These are phyloP conservation scores for Salvelinus namaycush DNA, from an alignment of 2,113 vertebrate genomes.

Conservation along the genomic window DNA sequence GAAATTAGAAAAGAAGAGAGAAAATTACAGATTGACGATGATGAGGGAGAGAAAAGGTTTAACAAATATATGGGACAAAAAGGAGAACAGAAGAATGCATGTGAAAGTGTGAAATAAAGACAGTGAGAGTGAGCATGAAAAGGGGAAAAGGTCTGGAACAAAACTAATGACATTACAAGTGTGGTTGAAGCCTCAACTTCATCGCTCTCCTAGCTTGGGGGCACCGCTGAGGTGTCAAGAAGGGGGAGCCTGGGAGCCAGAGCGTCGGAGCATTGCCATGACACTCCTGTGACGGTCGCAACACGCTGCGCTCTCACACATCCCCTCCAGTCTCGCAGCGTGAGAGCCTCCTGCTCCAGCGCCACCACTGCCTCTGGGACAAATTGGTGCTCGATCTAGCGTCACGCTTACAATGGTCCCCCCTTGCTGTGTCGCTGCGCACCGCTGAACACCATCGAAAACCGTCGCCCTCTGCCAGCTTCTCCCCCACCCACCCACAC, in stretches of 20 bases:
- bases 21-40: slow-evolving; percentile 17
- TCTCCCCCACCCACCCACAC: slow-evolving; percentile 59
- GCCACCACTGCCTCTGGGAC: slow-evolving; percentile 44
- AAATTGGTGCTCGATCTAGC: slow-evolving; percentile 62
- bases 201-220: slow-evolving; percentile 40
- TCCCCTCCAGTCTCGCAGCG: slow-evolving; percentile 45
- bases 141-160: background rate
- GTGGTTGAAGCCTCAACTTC: slow-evolving; percentile 51
- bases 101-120: slow-evolving; percentile 23
- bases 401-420: slow-evolving; percentile 54
- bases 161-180: slow-evolving; percentile 52
- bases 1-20: slow-evolving; percentile 35
- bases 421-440: slow-evolving; percentile 29
- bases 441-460: slow-evolving; percentile 40
- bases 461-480: slow-evolving; percentile 35
- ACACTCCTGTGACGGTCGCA: slow-evolving; percentile 10
- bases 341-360: slow-evolving; percentile 39
- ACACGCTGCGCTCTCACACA: slow-evolving; percentile 46
- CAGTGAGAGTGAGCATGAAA: background rate
- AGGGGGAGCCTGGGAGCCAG: background rate
- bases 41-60: slow-evolving; percentile 1
- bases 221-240: background rate
- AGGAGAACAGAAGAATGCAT: slow-evolving; percentile 13
- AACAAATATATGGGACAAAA: background rate
- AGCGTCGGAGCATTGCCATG: background rate